phyloP scores from a whole-genome alignment of 2,888 invertebrate species.

The Stenodema calcarata region DNA sequence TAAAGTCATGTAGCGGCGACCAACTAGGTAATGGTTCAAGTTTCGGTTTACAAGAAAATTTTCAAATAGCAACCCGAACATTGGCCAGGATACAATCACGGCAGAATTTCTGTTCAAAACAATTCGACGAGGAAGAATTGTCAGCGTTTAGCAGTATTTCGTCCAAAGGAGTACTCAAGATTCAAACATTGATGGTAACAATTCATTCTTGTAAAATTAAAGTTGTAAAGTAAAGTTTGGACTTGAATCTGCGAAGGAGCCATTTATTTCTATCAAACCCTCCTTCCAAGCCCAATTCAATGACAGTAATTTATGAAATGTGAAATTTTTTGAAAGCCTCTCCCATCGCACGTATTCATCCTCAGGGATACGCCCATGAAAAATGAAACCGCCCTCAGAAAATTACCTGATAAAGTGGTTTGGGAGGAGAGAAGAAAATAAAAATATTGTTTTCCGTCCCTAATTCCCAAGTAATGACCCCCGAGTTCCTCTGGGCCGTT shows the following conservation, averaged over 20 bases:
- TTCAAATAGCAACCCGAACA: no score
- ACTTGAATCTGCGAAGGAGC: background rate
- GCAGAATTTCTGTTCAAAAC: no score
- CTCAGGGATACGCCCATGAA: background rate
- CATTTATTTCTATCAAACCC: background rate
- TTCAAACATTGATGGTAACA: no score
- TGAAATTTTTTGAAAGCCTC: background rate
- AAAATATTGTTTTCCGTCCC: background rate
- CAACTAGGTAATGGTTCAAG: no score
- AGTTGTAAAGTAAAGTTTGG: no score
- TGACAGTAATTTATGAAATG: background rate
- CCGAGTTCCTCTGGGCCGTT: background rate
- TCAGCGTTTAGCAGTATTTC: no score
- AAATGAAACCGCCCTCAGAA: background rate
- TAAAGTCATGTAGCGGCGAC: no score
- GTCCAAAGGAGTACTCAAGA: no score
- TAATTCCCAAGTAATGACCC: background rate
- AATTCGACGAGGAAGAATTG: no score
- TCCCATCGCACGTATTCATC: background rate
- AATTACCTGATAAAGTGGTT: background rate
- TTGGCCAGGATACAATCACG: no score
- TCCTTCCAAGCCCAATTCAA: background rate
- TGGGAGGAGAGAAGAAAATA: background rate
- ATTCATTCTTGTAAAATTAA: no score
- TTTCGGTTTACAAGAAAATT: no score